phyloP scores from a whole-genome alignment of 1,140 invertebrate genomes.

The Sycophaga agraensis region DNA sequence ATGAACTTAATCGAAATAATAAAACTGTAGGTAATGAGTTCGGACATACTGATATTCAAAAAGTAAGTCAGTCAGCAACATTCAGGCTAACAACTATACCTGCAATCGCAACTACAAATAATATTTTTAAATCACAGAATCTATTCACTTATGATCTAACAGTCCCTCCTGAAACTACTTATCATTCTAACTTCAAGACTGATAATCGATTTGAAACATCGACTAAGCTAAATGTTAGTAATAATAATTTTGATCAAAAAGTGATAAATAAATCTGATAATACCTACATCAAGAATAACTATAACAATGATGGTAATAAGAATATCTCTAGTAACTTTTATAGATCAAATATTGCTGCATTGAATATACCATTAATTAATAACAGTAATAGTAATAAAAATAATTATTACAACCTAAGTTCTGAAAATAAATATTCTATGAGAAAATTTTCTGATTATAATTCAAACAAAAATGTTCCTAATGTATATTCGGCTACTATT shows the following conservation, averaged over 20 bases:
- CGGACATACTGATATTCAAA: no score
- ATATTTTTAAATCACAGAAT: slow-evolving; percentile 38
- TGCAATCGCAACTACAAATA: slow-evolving; percentile 17
- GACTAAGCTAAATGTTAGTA: slow-evolving; percentile 34
- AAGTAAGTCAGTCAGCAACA: slow-evolving; percentile 33
- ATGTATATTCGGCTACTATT: slow-evolving; percentile 57
- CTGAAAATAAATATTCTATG: no score
- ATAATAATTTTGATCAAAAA: slow-evolving; percentile 47
- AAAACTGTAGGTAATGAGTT: no score
- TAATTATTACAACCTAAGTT: no score
- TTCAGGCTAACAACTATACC: slow-evolving; percentile 40
- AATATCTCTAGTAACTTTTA: no score
- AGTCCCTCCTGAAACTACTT: slow-evolving; percentile 37
- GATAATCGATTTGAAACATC: slow-evolving; percentile 40
- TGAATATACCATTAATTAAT: no score
- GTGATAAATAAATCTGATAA: no score
- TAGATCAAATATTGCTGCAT: no score
- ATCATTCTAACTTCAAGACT: slow-evolving; percentile 41
- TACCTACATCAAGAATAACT: slow-evolving; percentile 51
- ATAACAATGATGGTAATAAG: slow-evolving; percentile 46
- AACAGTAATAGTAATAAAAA: slow-evolving; percentile 42
- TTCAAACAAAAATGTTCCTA: slow-evolving; percentile 52
- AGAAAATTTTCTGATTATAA: no score
- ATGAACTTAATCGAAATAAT: no score
- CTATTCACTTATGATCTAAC: slow-evolving; percentile 42